phyloP scores from a whole-genome alignment of 2,797 vertebrate species.

The Schizopygopsis pylzovi region DNA sequence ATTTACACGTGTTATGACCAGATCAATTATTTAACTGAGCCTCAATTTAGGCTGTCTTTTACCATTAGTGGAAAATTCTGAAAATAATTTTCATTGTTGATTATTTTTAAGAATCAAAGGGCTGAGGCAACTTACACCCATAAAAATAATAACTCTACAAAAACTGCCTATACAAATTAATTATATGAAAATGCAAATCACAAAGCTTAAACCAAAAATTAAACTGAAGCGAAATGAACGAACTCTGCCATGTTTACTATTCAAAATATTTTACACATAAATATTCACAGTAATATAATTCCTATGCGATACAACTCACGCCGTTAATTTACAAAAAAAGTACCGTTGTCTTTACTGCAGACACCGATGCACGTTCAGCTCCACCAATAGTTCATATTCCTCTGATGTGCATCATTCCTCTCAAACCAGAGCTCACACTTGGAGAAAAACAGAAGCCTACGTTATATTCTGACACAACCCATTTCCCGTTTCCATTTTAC shows the following conservation, averaged over 20 bases:
- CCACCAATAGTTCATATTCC: constrained; percentile 57
- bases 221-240: constrained; percentile 45
- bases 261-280: constrained; percentile 86
- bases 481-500: constrained; percentile 63
- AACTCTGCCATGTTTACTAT: constrained; percentile 65
- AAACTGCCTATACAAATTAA: constrained; percentile 9
- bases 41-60: constrained; percentile 28
- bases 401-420: constrained; percentile 59
- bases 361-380: constrained; percentile 55
- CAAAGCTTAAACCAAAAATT: constrained; percentile 52
- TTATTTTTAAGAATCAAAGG: constrained; percentile 14
- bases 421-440: constrained; percentile 78
- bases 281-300: constrained; percentile 89
- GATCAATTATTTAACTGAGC: constrained; percentile 22
- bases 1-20: constrained; percentile 68
- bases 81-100: constrained; percentile 6
- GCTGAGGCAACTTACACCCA: constrained; percentile 1
- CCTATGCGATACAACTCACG: constrained; percentile 84
- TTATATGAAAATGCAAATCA: constrained; percentile 46
- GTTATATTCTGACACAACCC: constrained; percentile 51
- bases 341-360: constrained; percentile 68
- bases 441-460: constrained; percentile 44
- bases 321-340: constrained; percentile 86
- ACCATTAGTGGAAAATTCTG: neutral
- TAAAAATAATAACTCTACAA: neutral